These are phyloP conservation scores for Podarcis raffonei DNA, from an alignment of 2,113 vertebrate species.

Conservation along the genomic window DNA sequence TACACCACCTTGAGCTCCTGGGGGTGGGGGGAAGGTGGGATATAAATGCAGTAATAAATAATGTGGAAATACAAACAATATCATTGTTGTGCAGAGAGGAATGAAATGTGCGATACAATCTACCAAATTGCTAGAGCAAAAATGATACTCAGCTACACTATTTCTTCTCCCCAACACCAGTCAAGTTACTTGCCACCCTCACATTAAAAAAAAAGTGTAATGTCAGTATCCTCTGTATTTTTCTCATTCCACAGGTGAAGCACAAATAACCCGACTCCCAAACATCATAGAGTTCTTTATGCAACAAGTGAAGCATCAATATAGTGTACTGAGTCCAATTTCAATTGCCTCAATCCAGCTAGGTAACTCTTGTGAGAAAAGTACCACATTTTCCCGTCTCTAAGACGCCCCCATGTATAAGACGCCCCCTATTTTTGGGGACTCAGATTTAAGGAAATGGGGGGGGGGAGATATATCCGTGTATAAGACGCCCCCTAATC, in stretches of 20 bases:
- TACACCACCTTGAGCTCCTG: no score
- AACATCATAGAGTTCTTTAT: not conserved
- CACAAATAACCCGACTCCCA: not conserved
- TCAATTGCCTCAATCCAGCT: not conserved
- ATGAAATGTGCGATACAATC: not conserved
- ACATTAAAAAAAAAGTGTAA: not conserved
- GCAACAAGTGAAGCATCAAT: not conserved
- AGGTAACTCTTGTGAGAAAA: no score
- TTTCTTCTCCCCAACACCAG: not conserved
- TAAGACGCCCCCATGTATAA: no score
- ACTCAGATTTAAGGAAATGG: no score
- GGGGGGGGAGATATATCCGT: no score
- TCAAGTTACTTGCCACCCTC: rapidly evolving
- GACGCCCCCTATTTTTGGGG: no score
- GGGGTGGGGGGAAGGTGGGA: no score
- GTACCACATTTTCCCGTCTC: no score
- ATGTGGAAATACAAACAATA: not conserved
- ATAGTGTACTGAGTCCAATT: slow-evolving; percentile 20
- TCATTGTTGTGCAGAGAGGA: not conserved
- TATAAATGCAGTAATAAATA: no score
- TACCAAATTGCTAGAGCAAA: not conserved
- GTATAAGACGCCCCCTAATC: no score
- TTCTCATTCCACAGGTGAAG: slow-evolving; percentile 1
- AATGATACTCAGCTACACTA: not conserved
- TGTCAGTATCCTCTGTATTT: not conserved